Base-by-base conservation (phyloP, 2,888 invertebrate genomes). In the Harpagoxenus sublaevis region DNA sequence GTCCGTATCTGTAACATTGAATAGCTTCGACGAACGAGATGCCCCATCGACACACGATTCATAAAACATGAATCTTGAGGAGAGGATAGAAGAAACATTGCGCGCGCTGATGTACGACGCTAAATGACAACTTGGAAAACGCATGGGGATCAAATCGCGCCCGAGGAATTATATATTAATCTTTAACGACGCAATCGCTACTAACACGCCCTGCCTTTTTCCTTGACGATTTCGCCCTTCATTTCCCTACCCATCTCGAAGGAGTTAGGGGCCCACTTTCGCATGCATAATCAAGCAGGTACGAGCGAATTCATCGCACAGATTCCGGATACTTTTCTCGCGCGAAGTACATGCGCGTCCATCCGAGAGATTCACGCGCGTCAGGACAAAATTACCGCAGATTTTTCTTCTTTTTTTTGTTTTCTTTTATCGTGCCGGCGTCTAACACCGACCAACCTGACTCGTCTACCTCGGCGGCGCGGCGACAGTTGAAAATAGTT, bases 11-110 rank as follows among this genome's bases (percentile, higher is more conserved):
- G 51, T 78, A 79, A 81, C 62, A 31, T 60, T 35, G 74, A 81
- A 74, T 31, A 81, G 51, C 66, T 51, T 57, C 51, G 77, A 10
- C 9, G 83, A 78, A 60, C 66, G 57, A 39, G 55, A 65, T 77
- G 66, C n/a, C 18, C 48, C 60, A 81, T 51, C 62, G 81, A 60
- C 78, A 48, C 51, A 8, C 60, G 83, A 83, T 83, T 79, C 79
- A 83, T 83, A 79, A 83, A 83, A 83, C 83, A 83, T 83, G 83
- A 78, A 83, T 66, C 62, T 74, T 42, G 68, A 78, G 68, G 10
- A 55, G 68, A 60, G n/a, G 18, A 35, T 39, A 60, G 48, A 81
- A 60, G 60, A 71, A 73, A 79, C 35, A 18, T 31, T 18, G 48
- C 73, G 45, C 39, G n/a, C n/a, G 39, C 18, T 35, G 53, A 42